phyloP scores from a whole-genome alignment of 2,888 invertebrate genomes.

The Ormyrus rosae region DNA sequence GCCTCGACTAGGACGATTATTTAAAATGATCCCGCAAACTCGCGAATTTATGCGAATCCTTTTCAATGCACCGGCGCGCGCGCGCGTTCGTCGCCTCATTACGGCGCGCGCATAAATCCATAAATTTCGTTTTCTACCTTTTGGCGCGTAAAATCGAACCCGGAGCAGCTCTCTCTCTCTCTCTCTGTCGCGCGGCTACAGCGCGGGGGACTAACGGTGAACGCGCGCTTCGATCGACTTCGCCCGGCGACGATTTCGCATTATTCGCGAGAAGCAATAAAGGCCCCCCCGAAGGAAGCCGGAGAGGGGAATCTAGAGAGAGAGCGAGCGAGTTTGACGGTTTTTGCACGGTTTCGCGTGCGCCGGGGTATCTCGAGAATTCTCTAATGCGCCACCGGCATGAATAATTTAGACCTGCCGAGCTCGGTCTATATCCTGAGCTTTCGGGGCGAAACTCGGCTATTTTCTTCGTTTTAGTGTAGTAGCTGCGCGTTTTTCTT shows the following conservation, averaged over 20 bases:
- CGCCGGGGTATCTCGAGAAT: background rate
- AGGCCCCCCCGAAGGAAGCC: background rate
- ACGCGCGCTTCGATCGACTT: conserved; percentile 9
- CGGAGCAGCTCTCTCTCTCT: too few relatives aligned
- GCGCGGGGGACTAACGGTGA: conserved; percentile 38
- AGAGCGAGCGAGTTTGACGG: background rate
- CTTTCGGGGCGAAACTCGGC: too few relatives aligned
- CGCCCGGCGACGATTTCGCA: conserved; percentile 3
- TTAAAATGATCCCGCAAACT: too few relatives aligned
- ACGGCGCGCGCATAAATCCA: conserved; percentile 38
- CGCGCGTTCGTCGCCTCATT: background rate
- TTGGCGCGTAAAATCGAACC: conserved; percentile 53
- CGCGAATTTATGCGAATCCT: too few relatives aligned
- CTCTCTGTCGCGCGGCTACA: too few relatives aligned
- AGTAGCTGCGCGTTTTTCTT: too few relatives aligned
- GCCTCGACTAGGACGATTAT: too few relatives aligned
- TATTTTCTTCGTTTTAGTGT: too few relatives aligned
- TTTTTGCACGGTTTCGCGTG: background rate
- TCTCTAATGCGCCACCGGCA: conserved; percentile 8
- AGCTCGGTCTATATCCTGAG: background rate
- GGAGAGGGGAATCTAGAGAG: background rate
- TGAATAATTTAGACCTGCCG: background rate
- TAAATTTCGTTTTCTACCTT: conserved; percentile 57
- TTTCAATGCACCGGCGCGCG: background rate
- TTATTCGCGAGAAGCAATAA: background rate